These are phyloP conservation scores for Maniola hyperantus DNA, from an alignment of 2,888 invertebrate genomes.

Conservation along the genomic window DNA sequence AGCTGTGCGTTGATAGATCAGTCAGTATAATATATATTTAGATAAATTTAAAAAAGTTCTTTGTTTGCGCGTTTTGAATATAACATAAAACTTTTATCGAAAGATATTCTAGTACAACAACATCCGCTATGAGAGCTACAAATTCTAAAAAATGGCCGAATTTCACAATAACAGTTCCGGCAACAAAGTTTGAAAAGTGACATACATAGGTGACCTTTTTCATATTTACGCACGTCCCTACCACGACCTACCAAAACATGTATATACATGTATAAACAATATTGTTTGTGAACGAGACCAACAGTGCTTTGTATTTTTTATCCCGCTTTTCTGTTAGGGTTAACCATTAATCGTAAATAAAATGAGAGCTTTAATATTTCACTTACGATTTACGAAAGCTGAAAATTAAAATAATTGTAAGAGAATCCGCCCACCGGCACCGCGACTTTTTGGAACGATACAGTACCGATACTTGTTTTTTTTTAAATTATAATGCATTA, in stretches of 20 bases:
- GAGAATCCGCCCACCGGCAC: too few relatives aligned
- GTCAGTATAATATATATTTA: too few relatives aligned
- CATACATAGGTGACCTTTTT: neutral
- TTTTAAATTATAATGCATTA: too few relatives aligned
- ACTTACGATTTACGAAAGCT: slow-evolving; percentile 36
- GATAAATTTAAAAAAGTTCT: too few relatives aligned
- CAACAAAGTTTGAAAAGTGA: neutral
- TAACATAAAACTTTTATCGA: neutral
- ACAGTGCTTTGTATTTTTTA: slow-evolving; percentile 51
- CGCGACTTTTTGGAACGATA: too few relatives aligned
- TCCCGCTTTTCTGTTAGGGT: slow-evolving; percentile 52
- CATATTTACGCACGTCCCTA: slow-evolving; percentile 60
- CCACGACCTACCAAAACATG: slow-evolving; percentile 60
- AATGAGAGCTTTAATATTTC: slow-evolving; percentile 43
- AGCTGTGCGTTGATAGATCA: too few relatives aligned
- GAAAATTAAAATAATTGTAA: too few relatives aligned
- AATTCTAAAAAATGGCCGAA: neutral
- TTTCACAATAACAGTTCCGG: neutral
- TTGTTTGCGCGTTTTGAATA: too few relatives aligned
- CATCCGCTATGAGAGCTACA: neutral
- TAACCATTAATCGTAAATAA: slow-evolving; percentile 46
- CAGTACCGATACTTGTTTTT: too few relatives aligned
- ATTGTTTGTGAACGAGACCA: slow-evolving; percentile 62
- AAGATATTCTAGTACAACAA: neutral
- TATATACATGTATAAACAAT: too few relatives aligned